These are phyloP conservation scores for Keiferia lycopersicella DNA, from an alignment of 2,888 invertebrate genomes.

Conservation along the genomic window DNA sequence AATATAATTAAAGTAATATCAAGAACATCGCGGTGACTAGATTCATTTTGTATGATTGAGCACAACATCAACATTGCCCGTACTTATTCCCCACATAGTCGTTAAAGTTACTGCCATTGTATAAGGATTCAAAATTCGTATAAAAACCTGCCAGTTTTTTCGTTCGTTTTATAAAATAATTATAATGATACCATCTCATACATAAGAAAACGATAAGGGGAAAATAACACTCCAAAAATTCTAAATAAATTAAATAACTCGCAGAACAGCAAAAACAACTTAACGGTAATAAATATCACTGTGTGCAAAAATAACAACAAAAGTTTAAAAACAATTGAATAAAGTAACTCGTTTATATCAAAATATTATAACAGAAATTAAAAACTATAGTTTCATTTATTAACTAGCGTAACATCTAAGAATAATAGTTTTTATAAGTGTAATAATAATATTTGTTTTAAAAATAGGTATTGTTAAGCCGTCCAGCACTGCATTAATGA, in stretches of 20 bases:
- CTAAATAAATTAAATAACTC: conserved; percentile 27
- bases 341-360: conserved; percentile 17
- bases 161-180: conserved; percentile 48
- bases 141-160: conserved; percentile 45
- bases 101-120: conserved; percentile 46
- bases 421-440: conserved; percentile 26
- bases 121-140: conserved; percentile 39
- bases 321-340: conserved; percentile 25
- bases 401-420: conserved; percentile 30
- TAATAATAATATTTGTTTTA: conserved; percentile 22
- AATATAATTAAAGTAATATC: conserved; percentile 42
- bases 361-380: conserved; percentile 20
- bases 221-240: conserved; percentile 55
- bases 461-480: conserved; percentile 6
- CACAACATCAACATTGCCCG: conserved; percentile 51
- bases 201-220: conserved; percentile 44
- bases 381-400: conserved; percentile 29
- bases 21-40: conserved; percentile 56
- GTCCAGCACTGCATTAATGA: neutral
- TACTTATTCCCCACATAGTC: conserved; percentile 50
- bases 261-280: conserved; percentile 28
- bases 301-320: conserved; percentile 27
- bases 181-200: conserved; percentile 56
- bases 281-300: conserved; percentile 28
- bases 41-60: conserved; percentile 64